phyloP scores from a whole-genome alignment of 2,113 vertebrate genomes.

The Neotragus pygmaeus region DNA sequence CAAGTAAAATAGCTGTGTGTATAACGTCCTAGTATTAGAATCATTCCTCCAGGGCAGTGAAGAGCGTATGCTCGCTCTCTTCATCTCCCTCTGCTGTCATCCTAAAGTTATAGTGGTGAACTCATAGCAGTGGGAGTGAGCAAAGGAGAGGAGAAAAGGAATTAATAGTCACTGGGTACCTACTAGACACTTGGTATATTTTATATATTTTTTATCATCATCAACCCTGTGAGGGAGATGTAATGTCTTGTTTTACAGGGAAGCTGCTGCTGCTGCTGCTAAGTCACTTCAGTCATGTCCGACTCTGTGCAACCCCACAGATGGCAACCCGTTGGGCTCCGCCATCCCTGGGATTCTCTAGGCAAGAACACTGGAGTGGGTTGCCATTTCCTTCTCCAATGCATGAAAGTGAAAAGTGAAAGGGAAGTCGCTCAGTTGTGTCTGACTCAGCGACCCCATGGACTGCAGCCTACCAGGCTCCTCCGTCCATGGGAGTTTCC shows the following conservation, averaged over 20 bases:
- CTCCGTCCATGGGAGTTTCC: no score
- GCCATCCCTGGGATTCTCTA: no score
- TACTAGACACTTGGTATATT: not conserved
- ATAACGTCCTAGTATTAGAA: not conserved
- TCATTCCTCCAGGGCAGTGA: not conserved
- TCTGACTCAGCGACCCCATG: no score
- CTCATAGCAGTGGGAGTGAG: not conserved
- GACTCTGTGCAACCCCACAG: no score
- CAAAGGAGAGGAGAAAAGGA: not conserved
- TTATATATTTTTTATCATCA: not conserved
- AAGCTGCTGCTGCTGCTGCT: not conserved
- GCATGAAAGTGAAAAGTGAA: no score
- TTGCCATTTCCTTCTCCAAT: no score
- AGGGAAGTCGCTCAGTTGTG: no score
- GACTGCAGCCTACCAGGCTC: no score
- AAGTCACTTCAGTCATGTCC: no score
- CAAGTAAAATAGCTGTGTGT: not conserved
- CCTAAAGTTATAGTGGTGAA: not conserved
- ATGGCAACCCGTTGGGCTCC: no score
- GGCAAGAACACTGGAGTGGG: no score
- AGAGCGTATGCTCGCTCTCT: not conserved
- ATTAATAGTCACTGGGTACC: not conserved
- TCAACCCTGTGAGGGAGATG: not conserved
- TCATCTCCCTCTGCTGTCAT: not conserved
- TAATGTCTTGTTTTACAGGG: not conserved